A percentile compares a stretch with the other conserved stretches of the same genome.
phyloP scores from a whole-genome alignment of 2,797 vertebrate genomes.

The Sebastes kiyomatsui region DNA sequence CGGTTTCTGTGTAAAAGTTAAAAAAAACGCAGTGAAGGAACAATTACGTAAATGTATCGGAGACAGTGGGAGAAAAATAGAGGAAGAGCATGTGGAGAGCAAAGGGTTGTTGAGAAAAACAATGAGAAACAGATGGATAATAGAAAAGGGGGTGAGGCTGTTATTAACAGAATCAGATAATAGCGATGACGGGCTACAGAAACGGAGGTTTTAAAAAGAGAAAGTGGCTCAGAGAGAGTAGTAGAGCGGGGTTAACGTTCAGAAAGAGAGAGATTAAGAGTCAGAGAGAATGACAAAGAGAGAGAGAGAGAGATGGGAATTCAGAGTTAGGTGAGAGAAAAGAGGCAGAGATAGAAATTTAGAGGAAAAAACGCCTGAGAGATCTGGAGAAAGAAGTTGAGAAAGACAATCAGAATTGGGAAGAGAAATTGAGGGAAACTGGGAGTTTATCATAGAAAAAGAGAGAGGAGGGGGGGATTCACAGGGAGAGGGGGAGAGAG shows the following conservation, averaged over 20 bases:
- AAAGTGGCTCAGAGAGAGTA: slow-evolving; percentile 27
- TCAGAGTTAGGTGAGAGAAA: slow-evolving; percentile 16
- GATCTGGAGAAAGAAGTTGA: slow-evolving; percentile 46
- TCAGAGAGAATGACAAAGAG: slow-evolving; percentile 20
- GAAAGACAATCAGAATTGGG: slow-evolving; percentile 36
- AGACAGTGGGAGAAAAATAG: slow-evolving; percentile 15
- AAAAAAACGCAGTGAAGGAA: not conserved
- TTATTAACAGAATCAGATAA: slow-evolving; percentile 46
- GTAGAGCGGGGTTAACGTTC: slow-evolving; percentile 27
- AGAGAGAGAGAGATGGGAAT: slow-evolving; percentile 15
- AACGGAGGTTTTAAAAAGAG: slow-evolving; percentile 25
- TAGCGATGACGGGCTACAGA: slow-evolving; percentile 4
- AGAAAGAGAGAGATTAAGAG: slow-evolving; percentile 40
- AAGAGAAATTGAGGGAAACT: slow-evolving; percentile 33
- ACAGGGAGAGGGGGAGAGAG: not conserved
- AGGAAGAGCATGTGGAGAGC: not conserved
- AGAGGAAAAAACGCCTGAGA: slow-evolving; percentile 16
- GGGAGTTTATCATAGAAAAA: slow-evolving; percentile 22
- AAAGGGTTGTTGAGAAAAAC: slow-evolving; percentile 25
- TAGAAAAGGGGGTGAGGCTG: slow-evolving; percentile 14
- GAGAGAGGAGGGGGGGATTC: not conserved
- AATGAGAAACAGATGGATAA: slow-evolving; percentile 39
- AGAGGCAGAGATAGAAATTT: slow-evolving; percentile 22
- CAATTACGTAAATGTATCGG: slow-evolving; percentile 9
- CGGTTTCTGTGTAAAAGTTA: slow-evolving; percentile 22